Conservation (phyloP, 2,113 vertebrate species). For the Spermophilus dauricus region DNA sequence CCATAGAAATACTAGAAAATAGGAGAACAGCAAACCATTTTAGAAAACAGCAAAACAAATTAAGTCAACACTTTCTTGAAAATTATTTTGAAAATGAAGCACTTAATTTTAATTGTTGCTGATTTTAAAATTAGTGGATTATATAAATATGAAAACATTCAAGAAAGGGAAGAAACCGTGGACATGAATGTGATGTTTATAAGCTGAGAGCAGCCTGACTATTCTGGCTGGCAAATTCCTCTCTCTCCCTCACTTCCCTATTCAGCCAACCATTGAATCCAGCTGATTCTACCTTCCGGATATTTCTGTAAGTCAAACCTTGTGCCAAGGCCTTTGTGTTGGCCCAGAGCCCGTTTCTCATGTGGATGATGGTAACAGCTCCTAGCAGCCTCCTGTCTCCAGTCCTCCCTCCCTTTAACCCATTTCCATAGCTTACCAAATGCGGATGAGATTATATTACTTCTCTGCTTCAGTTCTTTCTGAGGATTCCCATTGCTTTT, state of each 20-base stretch:
- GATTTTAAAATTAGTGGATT: neutral
- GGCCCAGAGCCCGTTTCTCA: neutral
- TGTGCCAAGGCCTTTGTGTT: neutral
- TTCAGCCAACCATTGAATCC: neutral
- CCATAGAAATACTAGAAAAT: neutral
- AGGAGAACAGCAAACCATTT: neutral
- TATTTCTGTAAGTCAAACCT: neutral
- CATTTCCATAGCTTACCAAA: neutral
- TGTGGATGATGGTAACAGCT: neutral
- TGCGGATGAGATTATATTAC: neutral
- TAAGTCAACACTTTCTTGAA: neutral
- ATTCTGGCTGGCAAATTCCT: neutral
- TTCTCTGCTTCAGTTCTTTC: neutral
- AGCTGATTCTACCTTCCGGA: neutral
- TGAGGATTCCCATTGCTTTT: neutral
- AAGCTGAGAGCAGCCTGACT: neutral
- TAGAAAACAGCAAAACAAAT: neutral
- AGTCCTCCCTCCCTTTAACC: neutral
- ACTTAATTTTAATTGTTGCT: neutral
- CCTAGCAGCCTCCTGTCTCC: neutral
- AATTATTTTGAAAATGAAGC: conserved; percentile 25
- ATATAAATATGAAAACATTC: neutral
- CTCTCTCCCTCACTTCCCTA: neutral
- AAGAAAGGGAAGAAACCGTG: neutral
- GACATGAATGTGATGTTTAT: neutral